Conservation (phyloP, 2,113 vertebrate species). For the Strigops habroptila region DNA sequence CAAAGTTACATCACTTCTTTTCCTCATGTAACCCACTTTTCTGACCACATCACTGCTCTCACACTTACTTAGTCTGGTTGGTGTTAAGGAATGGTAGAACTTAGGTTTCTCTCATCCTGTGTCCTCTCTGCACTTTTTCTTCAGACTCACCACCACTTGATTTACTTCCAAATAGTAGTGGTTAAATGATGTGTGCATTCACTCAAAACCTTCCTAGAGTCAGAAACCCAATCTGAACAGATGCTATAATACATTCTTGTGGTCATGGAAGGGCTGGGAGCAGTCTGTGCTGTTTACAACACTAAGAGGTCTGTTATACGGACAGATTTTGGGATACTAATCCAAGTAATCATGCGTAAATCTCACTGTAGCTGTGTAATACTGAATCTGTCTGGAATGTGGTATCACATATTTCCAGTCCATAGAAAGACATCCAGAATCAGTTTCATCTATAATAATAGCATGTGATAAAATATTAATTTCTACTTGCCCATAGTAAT, state of each 20-base stretch:
- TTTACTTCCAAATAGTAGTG: background rate
- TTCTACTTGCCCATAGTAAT: background rate
- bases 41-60: background rate
- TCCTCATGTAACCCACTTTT: background rate
- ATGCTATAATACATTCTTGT: background rate
- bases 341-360: background rate
- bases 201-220: background rate
- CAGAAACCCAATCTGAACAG: background rate
- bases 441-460: background rate
- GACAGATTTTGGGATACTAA: background rate
- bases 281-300: background rate
- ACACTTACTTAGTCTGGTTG: background rate
- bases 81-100: background rate
- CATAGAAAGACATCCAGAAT: background rate
- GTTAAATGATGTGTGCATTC: background rate
- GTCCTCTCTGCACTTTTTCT: background rate
- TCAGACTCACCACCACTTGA: background rate
- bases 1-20: background rate
- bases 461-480: background rate
- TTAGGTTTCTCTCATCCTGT: background rate
- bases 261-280: background rate
- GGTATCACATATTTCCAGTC: background rate
- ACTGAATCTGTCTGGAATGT: background rate
- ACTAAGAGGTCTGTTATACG: background rate
- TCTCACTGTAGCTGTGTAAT: background rate